Evolutionary conservation across 2,113 vertebrate genomes (phyloP), one percentile per base, ranked within the genome.

Genomic region (Phalacrocorax brasilianus): DNA sequence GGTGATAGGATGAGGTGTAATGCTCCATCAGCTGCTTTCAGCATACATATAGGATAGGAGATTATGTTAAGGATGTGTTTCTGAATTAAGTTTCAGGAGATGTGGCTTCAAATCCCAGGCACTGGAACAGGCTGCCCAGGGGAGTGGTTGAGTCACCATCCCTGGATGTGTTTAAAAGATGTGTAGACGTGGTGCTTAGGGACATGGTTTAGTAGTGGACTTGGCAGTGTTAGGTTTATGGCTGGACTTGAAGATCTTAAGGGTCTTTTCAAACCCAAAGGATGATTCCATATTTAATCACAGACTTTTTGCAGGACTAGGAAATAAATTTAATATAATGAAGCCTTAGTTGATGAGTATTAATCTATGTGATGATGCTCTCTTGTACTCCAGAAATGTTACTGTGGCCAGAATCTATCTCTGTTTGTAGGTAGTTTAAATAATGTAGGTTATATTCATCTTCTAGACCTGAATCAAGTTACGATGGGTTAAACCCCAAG

Each of bases 111-210:
- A 15, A 26, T 85, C 32, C 42, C 38, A 75, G 30, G 12, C 59
- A 56, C 19, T 50, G 42, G 40, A 73, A 55, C 14, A 67, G 45
- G 21, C 49, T 85, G 14, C 38, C 24, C 35, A 66, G 14, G 1
- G 8, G 83, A 79, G 26, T 7, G 8, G 5, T 52, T 50, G 15
- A 50, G 16, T 50, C 65, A 44, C 19, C 12, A 21, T 66, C 16
- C 3, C 26, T 8, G 3, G 24, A 6, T 3, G 5, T 56, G 66
- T 56, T 75, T 83, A 47, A 33, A 61, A 61, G 71, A 33, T 2
- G 0, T 27, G 10, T 49, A 59, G 52, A n/a, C 5, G 3, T 42
- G 33, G 22, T 3, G 2, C 7, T 35, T 45, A 27, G 8, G 13
- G 8, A 11, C 20, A 26, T 7, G 20, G 21, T 42, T 70, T 50